phyloP scores from a whole-genome alignment of 2,797 vertebrate species.

The Meda fulgida region DNA sequence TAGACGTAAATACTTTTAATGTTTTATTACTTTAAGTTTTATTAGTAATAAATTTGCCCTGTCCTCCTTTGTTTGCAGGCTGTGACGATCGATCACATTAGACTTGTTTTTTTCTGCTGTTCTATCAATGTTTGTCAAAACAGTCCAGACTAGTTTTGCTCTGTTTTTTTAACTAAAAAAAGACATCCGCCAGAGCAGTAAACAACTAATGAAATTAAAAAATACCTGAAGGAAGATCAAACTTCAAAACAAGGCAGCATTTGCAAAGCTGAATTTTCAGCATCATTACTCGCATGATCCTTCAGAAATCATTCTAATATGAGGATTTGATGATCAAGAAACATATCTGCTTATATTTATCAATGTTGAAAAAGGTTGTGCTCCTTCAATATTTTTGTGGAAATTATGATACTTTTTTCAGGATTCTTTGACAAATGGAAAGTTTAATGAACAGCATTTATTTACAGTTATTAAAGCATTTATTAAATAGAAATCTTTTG shows the following conservation, averaged over 20 bases:
- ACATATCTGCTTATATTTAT: too few relatives aligned
- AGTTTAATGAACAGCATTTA: too few relatives aligned
- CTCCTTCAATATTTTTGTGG: too few relatives aligned
- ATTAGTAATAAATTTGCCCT: neutral
- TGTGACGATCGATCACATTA: neutral
- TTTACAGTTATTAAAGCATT: too few relatives aligned
- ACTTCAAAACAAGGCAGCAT: neutral
- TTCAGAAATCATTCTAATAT: neutral
- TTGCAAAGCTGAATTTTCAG: neutral
- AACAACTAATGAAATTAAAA: neutral
- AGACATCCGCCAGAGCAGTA: neutral
- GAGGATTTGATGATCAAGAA: too few relatives aligned
- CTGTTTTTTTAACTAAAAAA: neutral
- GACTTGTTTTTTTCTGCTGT: neutral
- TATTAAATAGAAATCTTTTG: too few relatives aligned
- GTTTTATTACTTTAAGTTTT: neutral
- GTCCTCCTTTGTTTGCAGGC: neutral
- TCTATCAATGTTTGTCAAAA: conserved; percentile 2
- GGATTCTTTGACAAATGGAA: too few relatives aligned
- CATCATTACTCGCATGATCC: neutral
- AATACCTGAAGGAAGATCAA: neutral
- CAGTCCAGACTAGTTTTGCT: neutral
- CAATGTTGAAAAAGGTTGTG: too few relatives aligned
- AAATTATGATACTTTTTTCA: too few relatives aligned
- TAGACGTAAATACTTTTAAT: neutral